Base-by-base conservation (phyloP, 2,113 vertebrate genomes). In the Merops nubicus region DNA sequence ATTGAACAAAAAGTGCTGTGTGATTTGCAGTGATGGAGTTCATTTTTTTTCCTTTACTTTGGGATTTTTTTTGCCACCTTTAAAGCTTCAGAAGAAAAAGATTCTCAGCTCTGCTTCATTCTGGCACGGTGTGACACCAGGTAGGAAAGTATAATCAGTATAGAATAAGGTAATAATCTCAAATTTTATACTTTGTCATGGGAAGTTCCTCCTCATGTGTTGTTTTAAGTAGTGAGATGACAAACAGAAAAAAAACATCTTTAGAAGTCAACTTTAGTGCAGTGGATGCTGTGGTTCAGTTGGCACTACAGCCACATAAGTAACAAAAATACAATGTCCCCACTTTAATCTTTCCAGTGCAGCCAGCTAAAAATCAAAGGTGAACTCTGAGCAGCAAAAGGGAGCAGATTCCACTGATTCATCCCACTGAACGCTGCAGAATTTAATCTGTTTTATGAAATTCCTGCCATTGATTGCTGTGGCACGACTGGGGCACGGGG, bases 381-480 rank as follows among this genome's bases (percentile, higher is more conserved):
- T 80, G 45, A 72, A 64, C 92, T 84, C 68, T 13, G 51, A 86
- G 93, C 48, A 68, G 53, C 91, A 81, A 34, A 64, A 72, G 48
- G 68, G 69, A 78, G 67, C 65, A 48, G 80, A 85, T 82, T 67
- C 88, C 19, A 22, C 73, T 68, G 89, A 94, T 87, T 94, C 73
- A 62, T 85, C 93, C 68, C 68, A 92, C 74, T 11, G 10, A 89
- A 6, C 0, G 5, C 68, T 38, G 64, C 6, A 15, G 88, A 45
- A 93, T 87, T 93, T 53, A 91, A 93, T 96, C 82, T 45, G 65
- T 6, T 93, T 64, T 89, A 92, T 93, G 96, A 92, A 72, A 84
- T 91, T 86, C 75, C 83, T 68, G 2, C 64, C 73, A 17, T 60
- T 85, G 96, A 68, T 94, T 70, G 70, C 75, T 94, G 5, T 26